Evolutionary conservation across 2,888 invertebrate genomes (phyloP).

Genomic region (Dynastes maya): DNA sequence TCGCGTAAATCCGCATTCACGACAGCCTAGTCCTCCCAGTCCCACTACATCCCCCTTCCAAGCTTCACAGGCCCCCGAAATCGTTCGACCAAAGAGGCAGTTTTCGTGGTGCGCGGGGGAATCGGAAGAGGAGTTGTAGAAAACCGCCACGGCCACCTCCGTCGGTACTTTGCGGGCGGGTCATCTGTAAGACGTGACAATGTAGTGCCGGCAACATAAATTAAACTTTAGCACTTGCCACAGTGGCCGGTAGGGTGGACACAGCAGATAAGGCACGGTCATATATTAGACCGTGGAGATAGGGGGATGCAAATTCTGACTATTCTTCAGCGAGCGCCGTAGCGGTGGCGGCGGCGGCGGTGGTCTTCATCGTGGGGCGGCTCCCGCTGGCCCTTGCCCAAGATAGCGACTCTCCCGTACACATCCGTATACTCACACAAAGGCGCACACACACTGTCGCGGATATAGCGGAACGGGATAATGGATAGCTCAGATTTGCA

Average conservation of each 20-base stretch:
- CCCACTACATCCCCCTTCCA: not conserved
- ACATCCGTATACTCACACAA: constrained; percentile 17
- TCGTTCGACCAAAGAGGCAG: constrained; percentile 4
- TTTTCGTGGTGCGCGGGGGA: not conserved
- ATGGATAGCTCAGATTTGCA: constrained; percentile 60
- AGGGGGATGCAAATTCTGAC: constrained; percentile 67
- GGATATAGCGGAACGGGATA: constrained; percentile 59
- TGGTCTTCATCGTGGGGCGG: constrained; percentile 64
- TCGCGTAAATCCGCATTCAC: constrained; percentile 34
- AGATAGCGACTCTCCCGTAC: constrained; percentile 45
- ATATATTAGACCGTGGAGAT: constrained; percentile 66
- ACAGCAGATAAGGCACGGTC: constrained; percentile 69
- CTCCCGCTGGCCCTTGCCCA: constrained; percentile 66
- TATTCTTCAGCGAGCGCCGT: constrained; percentile 66
- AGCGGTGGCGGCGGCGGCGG: constrained; percentile 66
- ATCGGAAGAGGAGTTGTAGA: not conserved
- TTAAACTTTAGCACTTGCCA: constrained; percentile 71
- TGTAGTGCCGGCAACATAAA: constrained; percentile 69
- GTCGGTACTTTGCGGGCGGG: constrained; percentile 53
- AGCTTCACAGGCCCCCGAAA: not conserved
- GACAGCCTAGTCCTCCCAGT: constrained; percentile 11
- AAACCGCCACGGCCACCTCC: constrained; percentile 30
- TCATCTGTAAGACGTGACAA: constrained; percentile 72
- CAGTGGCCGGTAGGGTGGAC: constrained; percentile 70
- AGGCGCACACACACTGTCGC: constrained; percentile 34